Base-by-base conservation (phyloP, 2,888 invertebrate genomes). In the Macaria notata region DNA sequence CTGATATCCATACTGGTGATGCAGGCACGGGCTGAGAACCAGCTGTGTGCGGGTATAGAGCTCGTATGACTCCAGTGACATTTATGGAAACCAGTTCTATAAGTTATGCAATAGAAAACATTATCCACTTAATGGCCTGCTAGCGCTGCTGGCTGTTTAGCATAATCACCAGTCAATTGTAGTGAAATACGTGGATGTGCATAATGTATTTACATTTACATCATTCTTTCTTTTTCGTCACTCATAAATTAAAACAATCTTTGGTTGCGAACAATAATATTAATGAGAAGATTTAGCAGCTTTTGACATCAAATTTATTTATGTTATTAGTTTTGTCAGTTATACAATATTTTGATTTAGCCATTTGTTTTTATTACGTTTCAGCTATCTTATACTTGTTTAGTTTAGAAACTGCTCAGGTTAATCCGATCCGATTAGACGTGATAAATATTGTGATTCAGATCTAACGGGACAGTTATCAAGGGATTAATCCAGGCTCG, bases 51-150 rank as follows among this genome's bases (percentile, higher is more conserved):
- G 83, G 75, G 72, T 71, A 74, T 76, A 75, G 75, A 82, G 72
- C 71, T 72, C 68, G 75, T 75, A 81, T 78, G 76, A 74, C 69
- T 79, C 72, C 73, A 68, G 76, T 84, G 87, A 79, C 84, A 85
- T 86, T 86, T 76, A 81, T 77, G 65, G 72, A 70, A 85, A 86
- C 88, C 81, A 69, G 87, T 88, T 84, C 74, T 52, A 65, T 76
- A 79, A 83, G 79, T 86, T 87, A 88, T 84, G 88, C 87, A 88
- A 89, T 78, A 81, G 79, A 82, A 80, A 81, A 79, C 73, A 79
- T 79, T 80, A 84, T 78, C 73, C 70, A 75, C 73, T 75, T 79
- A 81, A 81, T 81, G 76, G 74, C 71, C 77, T 75, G 75, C 74
- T 71, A 61, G 57, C 55, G 69, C 74, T 73, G 77, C 58, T 69